phyloP scores from a whole-genome alignment of 2,113 vertebrate species.

The Neomonachus schauinslandi region DNA sequence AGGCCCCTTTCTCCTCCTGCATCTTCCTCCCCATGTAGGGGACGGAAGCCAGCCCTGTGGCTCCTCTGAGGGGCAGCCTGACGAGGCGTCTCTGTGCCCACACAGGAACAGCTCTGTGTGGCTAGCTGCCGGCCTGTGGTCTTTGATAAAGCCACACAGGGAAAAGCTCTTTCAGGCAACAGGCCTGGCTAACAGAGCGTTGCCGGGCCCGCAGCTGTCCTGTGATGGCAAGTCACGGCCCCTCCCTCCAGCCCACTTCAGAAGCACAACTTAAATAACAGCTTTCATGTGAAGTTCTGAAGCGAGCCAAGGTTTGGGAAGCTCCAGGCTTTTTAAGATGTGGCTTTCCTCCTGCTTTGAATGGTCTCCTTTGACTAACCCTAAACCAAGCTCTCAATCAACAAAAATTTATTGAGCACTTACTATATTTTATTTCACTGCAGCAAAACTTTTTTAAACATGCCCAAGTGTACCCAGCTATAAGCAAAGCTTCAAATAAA shows the following conservation, averaged over 20 bases:
- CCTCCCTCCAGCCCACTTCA: slow-evolving; percentile 62
- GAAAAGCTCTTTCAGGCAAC: slow-evolving; percentile 53
- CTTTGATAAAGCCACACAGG: slow-evolving; percentile 73
- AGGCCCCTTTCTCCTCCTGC: neutral
- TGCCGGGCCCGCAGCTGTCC: neutral
- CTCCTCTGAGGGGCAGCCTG: neutral
- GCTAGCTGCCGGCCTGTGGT: neutral
- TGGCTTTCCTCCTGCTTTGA: slow-evolving; percentile 66
- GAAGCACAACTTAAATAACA: slow-evolving; percentile 68
- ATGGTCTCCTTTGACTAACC: slow-evolving; percentile 70
- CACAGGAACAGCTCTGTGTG: slow-evolving; percentile 68
- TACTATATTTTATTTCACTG: slow-evolving; percentile 50
- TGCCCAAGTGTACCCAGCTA: neutral
- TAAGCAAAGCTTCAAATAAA: slow-evolving; percentile 42
- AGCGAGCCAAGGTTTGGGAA: slow-evolving; percentile 66
- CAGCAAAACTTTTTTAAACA: neutral
- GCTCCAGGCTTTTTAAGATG: slow-evolving; percentile 61
- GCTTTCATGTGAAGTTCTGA: slow-evolving; percentile 69
- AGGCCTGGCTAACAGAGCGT: neutral
- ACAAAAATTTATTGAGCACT: slow-evolving; percentile 52
- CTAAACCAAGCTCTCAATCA: slow-evolving; percentile 56
- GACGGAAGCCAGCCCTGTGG: slow-evolving; percentile 37
- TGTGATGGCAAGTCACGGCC: slow-evolving; percentile 17
- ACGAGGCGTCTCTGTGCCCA: slow-evolving; percentile 74
- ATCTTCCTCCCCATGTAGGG: neutral